phyloP scores from a whole-genome alignment of 2,113 vertebrate species.

The Uria lomvia region DNA sequence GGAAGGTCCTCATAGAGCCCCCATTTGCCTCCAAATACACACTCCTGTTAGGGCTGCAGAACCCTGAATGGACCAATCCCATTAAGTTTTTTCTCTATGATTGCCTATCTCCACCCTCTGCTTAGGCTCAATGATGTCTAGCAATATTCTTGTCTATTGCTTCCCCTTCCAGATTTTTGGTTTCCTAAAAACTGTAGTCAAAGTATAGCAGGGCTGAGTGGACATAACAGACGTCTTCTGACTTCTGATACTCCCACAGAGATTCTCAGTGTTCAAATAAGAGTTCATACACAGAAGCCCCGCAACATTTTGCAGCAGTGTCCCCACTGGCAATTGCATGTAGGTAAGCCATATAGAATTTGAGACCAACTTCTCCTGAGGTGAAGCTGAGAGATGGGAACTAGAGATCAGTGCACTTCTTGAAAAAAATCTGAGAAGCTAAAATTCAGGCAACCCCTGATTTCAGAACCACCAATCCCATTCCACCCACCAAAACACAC shows the following conservation, averaged over 20 bases:
- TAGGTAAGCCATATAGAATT: neutral
- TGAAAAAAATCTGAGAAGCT: neutral
- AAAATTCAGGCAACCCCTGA: neutral
- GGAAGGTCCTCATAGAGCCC: neutral
- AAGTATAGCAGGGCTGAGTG: neutral
- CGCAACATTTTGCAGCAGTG: neutral
- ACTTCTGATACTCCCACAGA: neutral
- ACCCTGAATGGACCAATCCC: neutral
- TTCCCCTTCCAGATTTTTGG: neutral
- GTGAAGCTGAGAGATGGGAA: neutral
- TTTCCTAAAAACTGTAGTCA: neutral
- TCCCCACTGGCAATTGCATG: neutral
- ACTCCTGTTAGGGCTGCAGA: neutral
- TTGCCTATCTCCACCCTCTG: neutral
- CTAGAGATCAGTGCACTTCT: neutral
- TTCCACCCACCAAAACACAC: neutral
- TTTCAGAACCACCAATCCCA: neutral
- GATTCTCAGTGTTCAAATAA: neutral
- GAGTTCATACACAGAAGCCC: neutral
- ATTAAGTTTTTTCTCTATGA: neutral
- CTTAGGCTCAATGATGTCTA: neutral
- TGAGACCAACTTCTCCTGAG: neutral
- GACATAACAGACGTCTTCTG: neutral
- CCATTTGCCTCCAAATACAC: neutral
- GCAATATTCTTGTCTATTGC: neutral